phyloP scores from a whole-genome alignment of 2,113 vertebrate genomes.

The Trochalopteron elliotii region DNA sequence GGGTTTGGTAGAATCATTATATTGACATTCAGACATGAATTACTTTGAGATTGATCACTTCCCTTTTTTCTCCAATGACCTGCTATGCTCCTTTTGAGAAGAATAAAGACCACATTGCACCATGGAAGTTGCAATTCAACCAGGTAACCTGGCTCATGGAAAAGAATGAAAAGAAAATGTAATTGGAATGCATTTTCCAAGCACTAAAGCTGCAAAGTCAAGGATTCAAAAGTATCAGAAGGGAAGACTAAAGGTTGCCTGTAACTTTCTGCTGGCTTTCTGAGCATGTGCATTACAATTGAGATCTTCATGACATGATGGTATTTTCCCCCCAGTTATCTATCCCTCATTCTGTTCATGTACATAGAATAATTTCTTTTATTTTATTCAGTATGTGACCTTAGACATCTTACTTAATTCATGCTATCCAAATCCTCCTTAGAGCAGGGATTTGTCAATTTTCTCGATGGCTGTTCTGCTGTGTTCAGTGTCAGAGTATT shows the following conservation, averaged over 20 bases:
- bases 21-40: not conserved
- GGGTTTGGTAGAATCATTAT: not conserved
- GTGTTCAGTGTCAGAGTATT: not conserved
- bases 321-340: not conserved
- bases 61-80: not conserved
- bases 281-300: not conserved
- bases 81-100: not conserved
- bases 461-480: not conserved
- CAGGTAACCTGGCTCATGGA: not conserved
- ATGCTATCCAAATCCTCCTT: not conserved
- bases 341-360: not conserved
- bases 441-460: slow-evolving; percentile 16
- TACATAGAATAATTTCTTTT: not conserved
- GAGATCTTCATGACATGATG: not conserved
- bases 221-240: not conserved
- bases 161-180: not conserved
- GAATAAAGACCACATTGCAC: not conserved
- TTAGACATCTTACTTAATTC: slow-evolving; percentile 11
- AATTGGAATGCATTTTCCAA: not conserved
- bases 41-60: not conserved
- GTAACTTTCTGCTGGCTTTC: not conserved
- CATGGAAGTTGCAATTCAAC: not conserved
- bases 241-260: not conserved
- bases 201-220: not conserved
- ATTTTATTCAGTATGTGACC: slow-evolving; percentile 3